phyloP scores from a whole-genome alignment of 2,888 invertebrate genomes.

The Noctua pronuba region DNA sequence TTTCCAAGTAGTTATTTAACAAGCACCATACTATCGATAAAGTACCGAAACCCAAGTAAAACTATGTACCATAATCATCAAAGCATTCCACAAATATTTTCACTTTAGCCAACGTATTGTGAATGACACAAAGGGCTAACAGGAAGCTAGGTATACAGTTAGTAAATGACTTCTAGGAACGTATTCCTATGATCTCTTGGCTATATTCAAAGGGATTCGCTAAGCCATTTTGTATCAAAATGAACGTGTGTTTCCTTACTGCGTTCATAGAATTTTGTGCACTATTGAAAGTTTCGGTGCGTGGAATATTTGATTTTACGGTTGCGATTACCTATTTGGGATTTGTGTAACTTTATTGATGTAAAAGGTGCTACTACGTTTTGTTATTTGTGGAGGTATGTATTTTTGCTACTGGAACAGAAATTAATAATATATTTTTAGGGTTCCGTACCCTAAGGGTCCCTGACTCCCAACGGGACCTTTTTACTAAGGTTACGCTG shows the following conservation, averaged over 20 bases:
- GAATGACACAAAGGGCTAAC: constrained; percentile 51
- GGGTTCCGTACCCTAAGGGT: background rate
- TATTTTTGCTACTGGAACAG: background rate
- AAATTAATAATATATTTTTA: background rate
- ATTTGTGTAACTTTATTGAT: constrained; percentile 7
- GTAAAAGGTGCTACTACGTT: background rate
- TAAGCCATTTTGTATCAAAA: constrained; percentile 64
- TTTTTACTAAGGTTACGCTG: background rate
- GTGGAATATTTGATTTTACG: constrained; percentile 32
- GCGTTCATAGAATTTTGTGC: constrained; percentile 58
- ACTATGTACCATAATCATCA: constrained; percentile 27
- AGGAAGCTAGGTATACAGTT: constrained; percentile 33
- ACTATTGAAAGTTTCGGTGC: constrained; percentile 56
- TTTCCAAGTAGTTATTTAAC: constrained; percentile 5
- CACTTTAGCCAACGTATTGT: constrained; percentile 43
- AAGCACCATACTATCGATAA: background rate
- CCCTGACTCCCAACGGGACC: background rate
- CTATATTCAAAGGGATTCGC: constrained; percentile 57
- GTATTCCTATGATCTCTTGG: constrained; percentile 59
- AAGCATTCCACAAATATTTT: constrained; percentile 45
- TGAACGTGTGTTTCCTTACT: constrained; percentile 62
- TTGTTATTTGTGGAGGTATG: background rate
- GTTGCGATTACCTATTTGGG: background rate
- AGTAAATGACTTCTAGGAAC: constrained; percentile 57
- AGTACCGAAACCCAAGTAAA: background rate